Conservation (phyloP, 2,888 invertebrate species). For the Caradrina kadenii region DNA sequence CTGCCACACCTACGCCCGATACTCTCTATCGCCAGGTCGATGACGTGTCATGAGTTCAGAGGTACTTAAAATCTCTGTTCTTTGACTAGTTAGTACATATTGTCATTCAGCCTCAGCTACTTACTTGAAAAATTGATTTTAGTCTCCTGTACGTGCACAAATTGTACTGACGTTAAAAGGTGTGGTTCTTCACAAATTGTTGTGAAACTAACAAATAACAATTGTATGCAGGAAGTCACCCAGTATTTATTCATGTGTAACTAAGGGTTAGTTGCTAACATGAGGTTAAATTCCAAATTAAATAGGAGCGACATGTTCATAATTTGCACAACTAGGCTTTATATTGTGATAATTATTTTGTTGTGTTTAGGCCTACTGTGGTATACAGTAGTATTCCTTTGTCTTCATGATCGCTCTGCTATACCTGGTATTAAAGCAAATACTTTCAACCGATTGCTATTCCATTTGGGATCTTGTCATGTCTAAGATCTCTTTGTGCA, state of each 20-base stretch:
- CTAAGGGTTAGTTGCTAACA: neutral
- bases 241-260: neutral
- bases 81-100: neutral
- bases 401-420: slow-evolving; percentile 3
- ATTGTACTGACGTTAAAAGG: neutral
- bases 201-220: neutral
- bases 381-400: neutral
- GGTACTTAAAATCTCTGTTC: neutral
- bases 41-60: slow-evolving; percentile 12
- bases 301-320: neutral
- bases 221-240: neutral
- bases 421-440: neutral
- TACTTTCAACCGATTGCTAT: neutral
- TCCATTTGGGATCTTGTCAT: neutral
- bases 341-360: neutral
- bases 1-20: slow-evolving; percentile 15
- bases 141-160: neutral
- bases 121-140: neutral
- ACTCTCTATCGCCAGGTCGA: slow-evolving; percentile 9
- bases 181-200: slow-evolving; percentile 12
- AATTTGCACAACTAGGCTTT: neutral
- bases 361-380: neutral
- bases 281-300: neutral
- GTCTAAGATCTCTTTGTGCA: neutral
- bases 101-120: slow-evolving; percentile 7